Conservation (phyloP, 2,888 invertebrate species). For the Lithophane leautieri region DNA sequence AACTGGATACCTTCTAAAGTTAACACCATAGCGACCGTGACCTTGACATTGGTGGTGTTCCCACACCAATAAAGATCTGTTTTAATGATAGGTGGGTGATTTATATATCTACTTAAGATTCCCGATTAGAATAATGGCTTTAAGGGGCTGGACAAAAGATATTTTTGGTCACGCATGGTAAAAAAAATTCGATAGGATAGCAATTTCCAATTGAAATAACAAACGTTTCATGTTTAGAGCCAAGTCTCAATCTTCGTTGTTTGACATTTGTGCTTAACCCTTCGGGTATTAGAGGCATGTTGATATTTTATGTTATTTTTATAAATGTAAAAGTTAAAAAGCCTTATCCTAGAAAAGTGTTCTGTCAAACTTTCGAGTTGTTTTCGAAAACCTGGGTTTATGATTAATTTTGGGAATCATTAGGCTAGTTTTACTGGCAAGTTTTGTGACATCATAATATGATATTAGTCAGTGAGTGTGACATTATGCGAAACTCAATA, state of each 20-base stretch:
- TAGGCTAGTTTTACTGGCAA: no score
- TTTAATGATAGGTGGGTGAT: conserved; percentile 11
- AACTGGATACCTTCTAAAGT: neutral
- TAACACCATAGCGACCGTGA: neutral
- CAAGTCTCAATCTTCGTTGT: neutral
- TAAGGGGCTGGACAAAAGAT: conserved; percentile 12
- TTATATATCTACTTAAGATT: no score
- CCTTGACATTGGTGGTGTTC: conserved; percentile 9
- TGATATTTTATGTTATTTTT: neutral
- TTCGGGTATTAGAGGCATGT: neutral
- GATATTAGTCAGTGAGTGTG: conserved; percentile 21
- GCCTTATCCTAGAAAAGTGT: neutral
- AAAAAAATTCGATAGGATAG: neutral
- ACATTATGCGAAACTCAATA: conserved; percentile 19
- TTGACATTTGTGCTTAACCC: neutral
- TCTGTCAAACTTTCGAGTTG: neutral
- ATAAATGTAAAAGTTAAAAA: neutral
- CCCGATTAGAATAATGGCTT: conserved; percentile 8
- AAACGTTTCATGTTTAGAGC: neutral
- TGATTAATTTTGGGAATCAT: conserved; percentile 9
- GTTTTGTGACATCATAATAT: no score
- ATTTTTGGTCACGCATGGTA: neutral
- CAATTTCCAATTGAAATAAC: neutral
- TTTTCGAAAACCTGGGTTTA: neutral
- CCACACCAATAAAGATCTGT: conserved; percentile 26